phyloP scores from a whole-genome alignment of 1,140 invertebrate genomes.

The Cepaea nemoralis region DNA sequence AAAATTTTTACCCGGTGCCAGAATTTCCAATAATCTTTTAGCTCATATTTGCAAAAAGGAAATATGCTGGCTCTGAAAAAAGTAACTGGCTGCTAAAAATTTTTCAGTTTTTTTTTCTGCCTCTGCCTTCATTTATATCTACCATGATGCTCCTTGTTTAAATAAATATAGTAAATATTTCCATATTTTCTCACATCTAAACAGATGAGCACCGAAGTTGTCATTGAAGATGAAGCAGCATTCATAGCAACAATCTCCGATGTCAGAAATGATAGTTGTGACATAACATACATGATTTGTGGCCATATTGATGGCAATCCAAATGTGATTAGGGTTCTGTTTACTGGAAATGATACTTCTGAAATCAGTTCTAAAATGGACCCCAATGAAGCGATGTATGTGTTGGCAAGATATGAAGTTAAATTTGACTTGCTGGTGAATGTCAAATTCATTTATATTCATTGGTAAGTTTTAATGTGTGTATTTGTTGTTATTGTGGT shows the following conservation, averaged over 20 bases:
- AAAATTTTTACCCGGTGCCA: no score
- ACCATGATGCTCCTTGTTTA: no score
- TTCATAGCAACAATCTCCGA: constrained; percentile 54
- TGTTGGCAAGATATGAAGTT: constrained; percentile 56
- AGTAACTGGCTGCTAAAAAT: no score
- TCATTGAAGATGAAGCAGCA: constrained; percentile 48
- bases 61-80: no score
- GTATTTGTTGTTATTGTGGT: no score
- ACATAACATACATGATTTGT: constrained; percentile 56
- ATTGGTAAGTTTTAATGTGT: constrained; percentile 55
- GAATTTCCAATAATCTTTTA: no score
- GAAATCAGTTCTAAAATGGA: constrained; percentile 51
- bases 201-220: constrained; percentile 59
- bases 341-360: constrained; percentile 46
- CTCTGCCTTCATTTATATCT: no score
- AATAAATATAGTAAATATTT: no score
- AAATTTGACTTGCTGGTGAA: constrained; percentile 63
- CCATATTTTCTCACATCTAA: no score
- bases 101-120: no score
- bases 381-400: constrained; percentile 60
- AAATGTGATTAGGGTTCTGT: constrained; percentile 49
- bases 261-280: constrained; percentile 52
- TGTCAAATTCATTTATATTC: constrained; percentile 66
- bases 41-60: no score
- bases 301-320: constrained; percentile 64